Conservation (phyloP, 2,113 vertebrate species). For the Monarcha castaneiventris region DNA sequence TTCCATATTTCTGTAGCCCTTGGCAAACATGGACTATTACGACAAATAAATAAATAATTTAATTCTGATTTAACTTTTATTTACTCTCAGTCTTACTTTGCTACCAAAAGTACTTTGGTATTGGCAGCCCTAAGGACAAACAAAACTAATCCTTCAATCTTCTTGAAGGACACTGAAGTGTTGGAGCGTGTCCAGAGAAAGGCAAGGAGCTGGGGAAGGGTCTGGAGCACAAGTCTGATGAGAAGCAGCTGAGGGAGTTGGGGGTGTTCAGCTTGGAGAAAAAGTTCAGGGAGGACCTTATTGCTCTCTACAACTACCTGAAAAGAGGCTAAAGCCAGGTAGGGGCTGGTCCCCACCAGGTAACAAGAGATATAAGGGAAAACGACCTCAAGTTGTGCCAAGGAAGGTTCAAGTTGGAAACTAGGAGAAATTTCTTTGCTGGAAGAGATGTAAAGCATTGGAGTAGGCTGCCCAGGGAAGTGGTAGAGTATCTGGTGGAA, state of each 20-base stretch:
- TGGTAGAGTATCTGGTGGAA: neutral
- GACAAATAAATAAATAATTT: neutral
- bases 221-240: neutral
- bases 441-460: neutral
- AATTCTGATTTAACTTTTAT: neutral
- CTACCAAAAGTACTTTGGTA: neutral
- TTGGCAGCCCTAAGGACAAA: neutral
- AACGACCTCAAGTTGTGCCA: fast-evolving
- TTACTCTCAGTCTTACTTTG: neutral
- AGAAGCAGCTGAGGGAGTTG: neutral
- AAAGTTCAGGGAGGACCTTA: neutral
- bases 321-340: neutral
- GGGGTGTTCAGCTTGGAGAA: neutral
- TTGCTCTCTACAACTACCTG: neutral
- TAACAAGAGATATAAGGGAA: neutral
- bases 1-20: neutral
- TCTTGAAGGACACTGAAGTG: neutral
- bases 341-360: neutral
- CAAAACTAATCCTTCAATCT: neutral
- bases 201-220: neutral
- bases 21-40: neutral
- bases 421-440: neutral
- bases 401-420: neutral
- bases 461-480: neutral
- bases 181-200: neutral